A percentile compares a stretch with the other conserved stretches of the same genome.
Conservation (phyloP, 1,140 invertebrate species). For the Drosophila kohkoa region DNA sequence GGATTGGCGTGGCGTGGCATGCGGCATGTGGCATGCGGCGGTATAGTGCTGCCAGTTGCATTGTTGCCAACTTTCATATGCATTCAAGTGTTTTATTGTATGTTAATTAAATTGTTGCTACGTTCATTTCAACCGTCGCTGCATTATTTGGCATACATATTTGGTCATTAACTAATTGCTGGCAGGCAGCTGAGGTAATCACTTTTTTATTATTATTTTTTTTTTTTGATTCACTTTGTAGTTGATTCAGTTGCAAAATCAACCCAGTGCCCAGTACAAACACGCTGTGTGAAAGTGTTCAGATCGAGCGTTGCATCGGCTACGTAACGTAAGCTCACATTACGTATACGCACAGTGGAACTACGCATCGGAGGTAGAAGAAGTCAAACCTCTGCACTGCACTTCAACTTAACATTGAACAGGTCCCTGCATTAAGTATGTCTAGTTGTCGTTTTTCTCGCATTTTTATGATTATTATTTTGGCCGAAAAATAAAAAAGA, state of each 20-base stretch:
- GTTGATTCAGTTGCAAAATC: constrained; percentile 33
- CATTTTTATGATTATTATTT: constrained; percentile 9
- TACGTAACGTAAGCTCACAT: constrained; percentile 45
- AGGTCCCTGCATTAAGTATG: constrained; percentile 22
- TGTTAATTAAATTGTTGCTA: constrained; percentile 72
- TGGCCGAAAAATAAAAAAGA: constrained; percentile 10
- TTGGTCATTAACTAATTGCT: constrained; percentile 81
- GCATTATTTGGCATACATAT: constrained; percentile 77
- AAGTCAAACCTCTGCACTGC: constrained; percentile 37
- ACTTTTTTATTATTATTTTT: constrained; percentile 3
- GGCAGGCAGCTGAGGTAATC: constrained; percentile 68
- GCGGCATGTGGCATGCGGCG: constrained; percentile 30
- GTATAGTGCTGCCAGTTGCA: constrained; percentile 30
- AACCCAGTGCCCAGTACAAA: constrained; percentile 18
- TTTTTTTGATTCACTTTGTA: background rate
- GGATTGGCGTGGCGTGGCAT: constrained; percentile 21
- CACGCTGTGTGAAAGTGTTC: constrained; percentile 58
- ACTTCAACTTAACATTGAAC: constrained; percentile 79
- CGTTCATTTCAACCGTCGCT: constrained; percentile 48
- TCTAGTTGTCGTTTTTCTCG: too few relatives aligned
- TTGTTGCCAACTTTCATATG: constrained; percentile 65
- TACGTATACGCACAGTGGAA: constrained; percentile 75
- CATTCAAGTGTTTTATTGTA: constrained; percentile 74
- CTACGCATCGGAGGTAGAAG: background rate
- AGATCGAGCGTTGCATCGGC: constrained; percentile 31